Base-by-base conservation (phyloP, 1,140 invertebrate species). In the Dreissena polymorpha region DNA sequence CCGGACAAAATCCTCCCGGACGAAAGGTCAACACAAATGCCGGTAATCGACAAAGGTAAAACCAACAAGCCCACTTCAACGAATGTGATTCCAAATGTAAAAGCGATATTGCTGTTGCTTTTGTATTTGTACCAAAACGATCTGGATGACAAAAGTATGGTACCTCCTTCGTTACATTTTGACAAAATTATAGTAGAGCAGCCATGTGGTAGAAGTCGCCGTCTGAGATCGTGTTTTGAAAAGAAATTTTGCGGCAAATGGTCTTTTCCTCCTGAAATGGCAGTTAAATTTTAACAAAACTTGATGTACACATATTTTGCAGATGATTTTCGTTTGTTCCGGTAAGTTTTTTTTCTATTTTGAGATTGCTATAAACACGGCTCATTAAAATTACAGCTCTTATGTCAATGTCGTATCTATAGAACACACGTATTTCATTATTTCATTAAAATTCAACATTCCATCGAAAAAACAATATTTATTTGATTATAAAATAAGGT, bases 71-170 rank as follows among this genome's bases (percentile, higher is more conserved):
- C 70, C 5, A 79, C 39, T 53, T 79, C 76, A 12, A 70, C 65
- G 50, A 79, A 79, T 16, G 70, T 53, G 50, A 79, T 79, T 5
- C 76, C 76, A 70, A 70, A 55, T n/a, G 76, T 70, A 39, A 57
- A 79, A 6, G 49, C 63, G 3, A 79, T 27, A 18, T 23, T 57
- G 50, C 25, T 8, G 21, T 79, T 70, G 6, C 50, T 14, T 5
- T 50, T 50, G 18, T 60, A 50, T n/a, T 51, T 21, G 49, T 53
- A 70, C 76, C 76, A 79, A 13, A 68, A 53, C 10, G 76, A 79
- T 0, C 64, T 79, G 0, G 76, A 79, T n/a, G 76, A 79, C 64
- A 79, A 25, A 13, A 39, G 50, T 16, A 70, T 57, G 10, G 23
- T 57, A 29, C 57, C 16, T 29, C 76, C 67, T 39, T 79, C 76